These are phyloP conservation scores for Zonitis immaculata DNA, from an alignment of 2,888 invertebrate species.

Conservation along the genomic window DNA sequence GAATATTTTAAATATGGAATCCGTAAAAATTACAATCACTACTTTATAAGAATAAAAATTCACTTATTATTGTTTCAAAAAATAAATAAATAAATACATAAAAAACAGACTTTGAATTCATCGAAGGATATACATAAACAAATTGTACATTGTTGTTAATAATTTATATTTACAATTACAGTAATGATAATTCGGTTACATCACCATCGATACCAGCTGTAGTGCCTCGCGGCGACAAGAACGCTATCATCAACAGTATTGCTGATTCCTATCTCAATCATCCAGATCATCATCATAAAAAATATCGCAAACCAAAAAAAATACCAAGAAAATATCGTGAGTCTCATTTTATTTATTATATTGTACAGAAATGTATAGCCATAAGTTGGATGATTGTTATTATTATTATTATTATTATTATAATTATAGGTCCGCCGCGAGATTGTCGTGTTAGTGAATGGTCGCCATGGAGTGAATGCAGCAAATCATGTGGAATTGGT, in stretches of 20 bases:
- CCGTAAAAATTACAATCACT: no score
- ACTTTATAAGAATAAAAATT: no score
- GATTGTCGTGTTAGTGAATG: constrained; percentile 83
- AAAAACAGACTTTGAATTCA: no score
- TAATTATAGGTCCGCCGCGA: constrained; percentile 59
- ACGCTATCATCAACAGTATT: constrained; percentile 66
- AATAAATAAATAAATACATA: no score
- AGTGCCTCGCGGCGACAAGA: constrained; percentile 62
- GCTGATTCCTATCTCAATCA: constrained; percentile 61
- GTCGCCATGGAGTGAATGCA: constrained; percentile 85
- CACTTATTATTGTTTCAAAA: no score
- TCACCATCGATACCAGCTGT: constrained; percentile 51
- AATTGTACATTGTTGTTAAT: no score
- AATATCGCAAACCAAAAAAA: constrained; percentile 46
- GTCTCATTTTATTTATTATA: no score
- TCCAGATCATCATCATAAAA: constrained; percentile 45
- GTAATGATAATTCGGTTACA: constrained; percentile 36
- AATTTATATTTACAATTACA: constrained; percentile 36
- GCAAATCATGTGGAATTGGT: constrained; percentile 85
- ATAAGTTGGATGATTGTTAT: background rate
- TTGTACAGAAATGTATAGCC: no score
- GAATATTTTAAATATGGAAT: no score
- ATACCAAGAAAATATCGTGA: constrained; percentile 48
- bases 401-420: no score
- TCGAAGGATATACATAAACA: no score